phyloP scores from a whole-genome alignment of 2,113 vertebrate genomes.

The Bubo blakistoni region DNA sequence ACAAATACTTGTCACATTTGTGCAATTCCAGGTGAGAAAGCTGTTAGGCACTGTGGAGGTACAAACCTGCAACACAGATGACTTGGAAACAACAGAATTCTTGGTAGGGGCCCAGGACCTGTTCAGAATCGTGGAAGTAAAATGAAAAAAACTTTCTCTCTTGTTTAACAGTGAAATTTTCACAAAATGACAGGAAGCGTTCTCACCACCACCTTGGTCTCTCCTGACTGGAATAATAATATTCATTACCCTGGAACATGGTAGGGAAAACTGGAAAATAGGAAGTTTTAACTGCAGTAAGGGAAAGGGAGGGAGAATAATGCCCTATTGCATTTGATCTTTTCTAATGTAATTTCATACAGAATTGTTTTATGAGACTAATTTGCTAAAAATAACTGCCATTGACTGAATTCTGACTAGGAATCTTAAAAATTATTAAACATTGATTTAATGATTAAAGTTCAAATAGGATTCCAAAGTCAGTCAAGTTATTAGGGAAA shows the following conservation, averaged over 20 bases:
- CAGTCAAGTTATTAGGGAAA: not conserved
- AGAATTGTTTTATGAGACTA: not conserved
- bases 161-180: not conserved
- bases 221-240: not conserved
- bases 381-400: not conserved
- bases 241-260: not conserved
- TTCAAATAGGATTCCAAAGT: not conserved
- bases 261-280: not conserved
- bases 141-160: not conserved
- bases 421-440: not conserved
- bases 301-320: not conserved
- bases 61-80: not conserved
- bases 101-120: not conserved
- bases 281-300: not conserved
- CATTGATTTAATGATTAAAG: not conserved
- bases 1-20: not conserved
- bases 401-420: not conserved
- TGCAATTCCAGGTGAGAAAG: not conserved
- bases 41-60: not conserved
- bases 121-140: not conserved
- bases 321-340: not conserved
- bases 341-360: not conserved
- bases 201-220: not conserved
- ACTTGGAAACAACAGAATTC: not conserved
- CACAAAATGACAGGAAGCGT: not conserved